phyloP scores from a whole-genome alignment of 1,140 invertebrate genomes.

The Rhopalosiphum maidis region DNA sequence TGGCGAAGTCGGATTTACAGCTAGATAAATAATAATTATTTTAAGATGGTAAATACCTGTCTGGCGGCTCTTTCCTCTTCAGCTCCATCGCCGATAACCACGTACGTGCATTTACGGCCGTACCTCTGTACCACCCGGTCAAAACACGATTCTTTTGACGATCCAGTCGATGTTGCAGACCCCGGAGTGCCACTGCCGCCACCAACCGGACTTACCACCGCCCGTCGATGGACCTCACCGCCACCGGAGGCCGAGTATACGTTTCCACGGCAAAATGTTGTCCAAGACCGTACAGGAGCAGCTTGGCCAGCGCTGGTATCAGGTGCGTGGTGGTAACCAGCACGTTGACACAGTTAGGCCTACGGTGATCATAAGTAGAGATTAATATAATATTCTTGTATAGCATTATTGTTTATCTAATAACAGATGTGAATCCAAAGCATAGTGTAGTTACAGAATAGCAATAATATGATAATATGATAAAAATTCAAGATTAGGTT shows the following conservation, averaged over 20 bases:
- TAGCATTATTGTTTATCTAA: not conserved
- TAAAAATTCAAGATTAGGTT: no score
- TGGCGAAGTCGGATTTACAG: not conserved
- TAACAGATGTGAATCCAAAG: not conserved
- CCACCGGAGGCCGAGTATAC: conserved; percentile 97
- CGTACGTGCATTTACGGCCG: conserved; percentile 94
- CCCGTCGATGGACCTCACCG: conserved; percentile 63
- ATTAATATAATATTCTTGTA: not conserved
- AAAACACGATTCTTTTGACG: conserved; percentile 64
- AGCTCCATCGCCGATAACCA: conserved; percentile 88
- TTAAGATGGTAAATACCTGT: conserved; percentile 68
- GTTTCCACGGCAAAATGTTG: conserved; percentile 95
- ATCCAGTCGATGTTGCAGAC: not conserved
- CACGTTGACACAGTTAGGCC: conserved; percentile 94
- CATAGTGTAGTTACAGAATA: no score
- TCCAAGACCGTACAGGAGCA: conserved; percentile 90
- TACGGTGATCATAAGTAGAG: conserved; percentile 61
- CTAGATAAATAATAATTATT: not conserved
- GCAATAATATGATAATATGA: no score
- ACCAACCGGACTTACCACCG: not conserved
- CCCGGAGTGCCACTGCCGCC: not conserved
- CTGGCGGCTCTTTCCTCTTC: conserved; percentile 94
- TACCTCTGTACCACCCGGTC: conserved; percentile 75
- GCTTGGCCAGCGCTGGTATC: conserved; percentile 91
- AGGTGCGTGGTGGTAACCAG: conserved; percentile 94